These are phyloP conservation scores for Enteromius trimaculatus DNA, from an alignment of 2,797 vertebrate genomes.

Conservation along the genomic window DNA sequence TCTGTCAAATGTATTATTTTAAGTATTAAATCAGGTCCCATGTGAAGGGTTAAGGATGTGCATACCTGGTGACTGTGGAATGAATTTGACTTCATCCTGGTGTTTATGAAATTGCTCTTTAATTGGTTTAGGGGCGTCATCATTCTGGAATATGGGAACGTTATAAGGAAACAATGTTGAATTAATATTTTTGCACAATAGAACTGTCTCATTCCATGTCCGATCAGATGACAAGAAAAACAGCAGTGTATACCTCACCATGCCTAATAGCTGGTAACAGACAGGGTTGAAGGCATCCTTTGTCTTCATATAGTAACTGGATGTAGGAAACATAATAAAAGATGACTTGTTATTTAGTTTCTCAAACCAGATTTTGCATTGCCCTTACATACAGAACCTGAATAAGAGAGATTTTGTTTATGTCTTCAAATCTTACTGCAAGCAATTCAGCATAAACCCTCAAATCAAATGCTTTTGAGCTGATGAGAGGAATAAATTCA, in stretches of 20 bases:
- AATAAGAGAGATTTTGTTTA: not conserved
- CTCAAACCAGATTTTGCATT: not conserved
- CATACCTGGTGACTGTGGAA: not conserved
- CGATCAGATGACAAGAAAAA: not conserved
- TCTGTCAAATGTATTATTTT: not conserved
- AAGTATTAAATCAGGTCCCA: not conserved
- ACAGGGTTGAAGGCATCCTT: not conserved
- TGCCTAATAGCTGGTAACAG: not conserved
- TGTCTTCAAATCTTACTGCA: not conserved
- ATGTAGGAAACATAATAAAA: not conserved
- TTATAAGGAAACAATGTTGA: not conserved
- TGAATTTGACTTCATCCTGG: slow-evolving; percentile 1
- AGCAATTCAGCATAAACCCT: slow-evolving; percentile 2
- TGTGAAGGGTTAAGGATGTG: not conserved
- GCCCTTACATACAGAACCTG: not conserved
- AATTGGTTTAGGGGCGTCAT: not conserved
- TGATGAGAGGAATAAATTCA: not conserved
- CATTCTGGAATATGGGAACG: not conserved
- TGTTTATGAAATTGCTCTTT: not conserved
- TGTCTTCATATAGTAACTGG: not conserved
- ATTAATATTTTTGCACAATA: slow-evolving; percentile 19
- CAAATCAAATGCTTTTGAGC: not conserved
- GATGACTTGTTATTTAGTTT: not conserved
- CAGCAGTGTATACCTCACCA: not conserved
- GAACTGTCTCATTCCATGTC: not conserved